Percentiles rank a stretch among this genome's conserved stretches.
phyloP scores from a whole-genome alignment of 2,888 invertebrate genomes.

The Mesorhabditis spiculigera region DNA sequence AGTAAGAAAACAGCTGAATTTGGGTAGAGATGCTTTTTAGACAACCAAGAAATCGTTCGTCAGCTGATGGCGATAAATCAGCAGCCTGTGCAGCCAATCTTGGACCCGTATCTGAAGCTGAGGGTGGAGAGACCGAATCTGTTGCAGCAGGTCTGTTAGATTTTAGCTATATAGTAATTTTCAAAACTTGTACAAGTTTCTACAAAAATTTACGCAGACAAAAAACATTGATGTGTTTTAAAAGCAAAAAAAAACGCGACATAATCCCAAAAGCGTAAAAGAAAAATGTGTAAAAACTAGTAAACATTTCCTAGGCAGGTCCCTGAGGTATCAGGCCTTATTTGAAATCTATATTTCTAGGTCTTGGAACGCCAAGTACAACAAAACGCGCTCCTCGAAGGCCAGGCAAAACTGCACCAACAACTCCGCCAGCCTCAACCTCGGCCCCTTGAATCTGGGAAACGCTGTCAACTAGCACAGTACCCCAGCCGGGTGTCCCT shows the following conservation, averaged over 20 bases:
- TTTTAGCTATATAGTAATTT: no score
- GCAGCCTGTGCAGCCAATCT: conserved; percentile 1
- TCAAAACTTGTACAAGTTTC: no score
- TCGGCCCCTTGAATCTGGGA: conserved; percentile 1
- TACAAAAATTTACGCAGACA: no score
- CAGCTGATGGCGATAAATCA: neutral
- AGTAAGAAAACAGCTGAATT: neutral
- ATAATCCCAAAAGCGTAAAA: neutral
- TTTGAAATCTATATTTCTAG: neutral
- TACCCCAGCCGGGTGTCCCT: neutral
- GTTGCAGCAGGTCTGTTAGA: neutral
- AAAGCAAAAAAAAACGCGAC: no score
- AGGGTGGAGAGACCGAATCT: conserved; percentile 1
- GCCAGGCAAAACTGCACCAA: neutral
- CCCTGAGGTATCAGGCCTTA: no score
- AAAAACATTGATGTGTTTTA: no score
- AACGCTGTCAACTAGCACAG: neutral
- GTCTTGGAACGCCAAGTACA: neutral
- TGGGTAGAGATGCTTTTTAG: neutral
- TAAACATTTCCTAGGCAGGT: neutral
- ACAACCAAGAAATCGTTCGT: neutral
- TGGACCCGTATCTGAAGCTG: conserved; percentile 4
- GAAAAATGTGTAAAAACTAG: neutral
- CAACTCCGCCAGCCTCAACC: neutral
- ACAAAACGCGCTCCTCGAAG: neutral